These are phyloP conservation scores for Channa maculata DNA, from an alignment of 2,113 vertebrate genomes.

Conservation along the genomic window DNA sequence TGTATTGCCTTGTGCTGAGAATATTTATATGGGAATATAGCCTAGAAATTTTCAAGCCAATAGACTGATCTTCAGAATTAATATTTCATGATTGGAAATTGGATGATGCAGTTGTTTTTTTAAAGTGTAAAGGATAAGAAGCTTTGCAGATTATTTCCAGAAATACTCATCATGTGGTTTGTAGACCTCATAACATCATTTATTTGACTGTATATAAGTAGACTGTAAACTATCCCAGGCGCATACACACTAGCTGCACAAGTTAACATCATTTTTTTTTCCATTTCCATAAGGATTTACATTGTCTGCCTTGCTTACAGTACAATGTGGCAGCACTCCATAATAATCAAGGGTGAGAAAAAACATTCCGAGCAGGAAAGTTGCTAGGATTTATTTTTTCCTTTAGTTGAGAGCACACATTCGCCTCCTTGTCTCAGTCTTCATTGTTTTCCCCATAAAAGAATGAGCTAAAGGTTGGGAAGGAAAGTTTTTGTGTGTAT, in stretches of 20 bases:
- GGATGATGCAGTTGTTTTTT: slow-evolving; percentile 31
- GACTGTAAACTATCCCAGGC: slow-evolving; percentile 30
- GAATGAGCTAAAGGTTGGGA: not conserved
- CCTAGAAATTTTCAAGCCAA: slow-evolving; percentile 17
- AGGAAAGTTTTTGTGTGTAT: slow-evolving; percentile 3
- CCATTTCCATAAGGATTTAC: not conserved
- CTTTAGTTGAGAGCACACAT: slow-evolving; percentile 15
- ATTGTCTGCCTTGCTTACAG: slow-evolving; percentile 18
- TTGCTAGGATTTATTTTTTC: slow-evolving; percentile 20
- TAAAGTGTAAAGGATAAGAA: slow-evolving; percentile 32
- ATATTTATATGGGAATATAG: slow-evolving; percentile 35
- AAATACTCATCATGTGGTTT: slow-evolving; percentile 26
- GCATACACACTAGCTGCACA: slow-evolving; percentile 13
- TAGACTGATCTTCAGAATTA: slow-evolving; percentile 27
- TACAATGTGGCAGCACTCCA: slow-evolving; percentile 15
- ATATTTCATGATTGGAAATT: slow-evolving; percentile 34
- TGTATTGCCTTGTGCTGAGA: slow-evolving; percentile 7
- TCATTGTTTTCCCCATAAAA: slow-evolving; percentile 20
- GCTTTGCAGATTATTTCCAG: slow-evolving; percentile 45
- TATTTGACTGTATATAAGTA: slow-evolving; percentile 15
- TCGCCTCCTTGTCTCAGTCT: slow-evolving; percentile 5
- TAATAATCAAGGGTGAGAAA: slow-evolving; percentile 22
- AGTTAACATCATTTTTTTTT: slow-evolving; percentile 35
- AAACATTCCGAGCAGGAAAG: slow-evolving; percentile 19
- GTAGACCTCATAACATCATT: slow-evolving; percentile 11